Evolutionary conservation across 2,113 vertebrate species (phyloP).

Genomic region (Podiceps cristatus): DNA sequence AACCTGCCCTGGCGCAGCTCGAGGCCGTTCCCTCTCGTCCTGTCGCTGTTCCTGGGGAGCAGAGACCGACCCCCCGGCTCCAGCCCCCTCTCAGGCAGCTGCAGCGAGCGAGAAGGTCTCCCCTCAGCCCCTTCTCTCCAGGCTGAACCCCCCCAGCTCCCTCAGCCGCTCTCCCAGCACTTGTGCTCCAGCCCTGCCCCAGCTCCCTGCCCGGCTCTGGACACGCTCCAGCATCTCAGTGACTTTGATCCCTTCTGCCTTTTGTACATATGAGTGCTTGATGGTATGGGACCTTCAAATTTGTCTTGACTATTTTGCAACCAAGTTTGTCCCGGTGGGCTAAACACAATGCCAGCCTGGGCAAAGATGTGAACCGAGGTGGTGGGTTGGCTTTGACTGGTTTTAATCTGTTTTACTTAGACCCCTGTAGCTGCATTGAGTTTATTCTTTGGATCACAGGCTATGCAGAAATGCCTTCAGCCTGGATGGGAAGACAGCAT

Average conservation of each 20-base stretch:
- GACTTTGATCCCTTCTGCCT: not conserved
- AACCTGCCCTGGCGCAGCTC: too few relatives aligned
- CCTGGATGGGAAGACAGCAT: not conserved
- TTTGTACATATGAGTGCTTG: not conserved
- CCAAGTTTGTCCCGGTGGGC: not conserved
- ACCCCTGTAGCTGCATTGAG: not conserved
- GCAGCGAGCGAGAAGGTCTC: too few relatives aligned
- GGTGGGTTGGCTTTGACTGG: not conserved
- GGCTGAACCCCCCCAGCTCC: too few relatives aligned
- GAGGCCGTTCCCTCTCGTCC: too few relatives aligned
- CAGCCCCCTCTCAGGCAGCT: too few relatives aligned
- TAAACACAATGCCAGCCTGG: not conserved
- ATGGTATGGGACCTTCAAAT: not conserved
- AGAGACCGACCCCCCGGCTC: too few relatives aligned
- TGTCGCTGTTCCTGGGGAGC: too few relatives aligned
- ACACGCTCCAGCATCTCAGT: too few relatives aligned
- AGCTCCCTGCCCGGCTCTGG: too few relatives aligned
- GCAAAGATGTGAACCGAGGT: not conserved
- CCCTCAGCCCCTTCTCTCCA: too few relatives aligned
- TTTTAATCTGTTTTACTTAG: not conserved
- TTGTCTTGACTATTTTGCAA: not conserved
- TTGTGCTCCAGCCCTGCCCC: too few relatives aligned
- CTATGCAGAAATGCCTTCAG: not conserved
- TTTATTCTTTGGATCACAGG: not conserved
- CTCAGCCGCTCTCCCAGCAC: too few relatives aligned